These are phyloP conservation scores for Agelaius phoeniceus DNA, from an alignment of 2,113 vertebrate species.

Conservation along the genomic window DNA sequence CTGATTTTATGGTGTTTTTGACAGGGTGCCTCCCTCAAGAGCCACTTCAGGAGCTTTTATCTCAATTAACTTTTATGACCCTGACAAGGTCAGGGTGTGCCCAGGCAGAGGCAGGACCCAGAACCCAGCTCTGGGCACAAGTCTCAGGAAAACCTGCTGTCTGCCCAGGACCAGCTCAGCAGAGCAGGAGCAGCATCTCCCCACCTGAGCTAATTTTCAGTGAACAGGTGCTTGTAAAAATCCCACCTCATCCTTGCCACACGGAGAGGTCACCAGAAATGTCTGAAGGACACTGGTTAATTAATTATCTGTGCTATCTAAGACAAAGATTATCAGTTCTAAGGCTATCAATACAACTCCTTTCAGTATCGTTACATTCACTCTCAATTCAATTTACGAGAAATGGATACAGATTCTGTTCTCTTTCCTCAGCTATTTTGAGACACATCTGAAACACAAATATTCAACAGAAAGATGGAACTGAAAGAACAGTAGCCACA, in stretches of 20 bases:
- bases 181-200: neutral
- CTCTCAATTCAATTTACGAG: neutral
- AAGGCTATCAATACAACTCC: neutral
- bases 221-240: neutral
- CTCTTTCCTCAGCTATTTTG: neutral
- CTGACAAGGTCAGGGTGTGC: neutral
- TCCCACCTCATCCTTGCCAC: neutral
- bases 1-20: neutral
- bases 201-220: neutral
- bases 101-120: neutral
- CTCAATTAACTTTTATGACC: neutral
- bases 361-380: neutral
- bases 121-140: accelerated
- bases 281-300: neutral
- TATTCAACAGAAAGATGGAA: constrained; percentile 1
- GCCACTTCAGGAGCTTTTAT: neutral
- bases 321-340: neutral
- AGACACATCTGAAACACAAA: constrained; percentile 1
- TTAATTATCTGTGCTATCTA: neutral
- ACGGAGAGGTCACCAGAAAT: neutral
- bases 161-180: neutral
- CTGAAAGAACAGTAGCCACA: constrained; percentile 16
- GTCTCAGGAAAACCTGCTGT: neutral
- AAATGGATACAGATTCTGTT: neutral
- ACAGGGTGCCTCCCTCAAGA: neutral